Conservation (phyloP, 2,797 vertebrate species). For the Atherinosoma microstoma region DNA sequence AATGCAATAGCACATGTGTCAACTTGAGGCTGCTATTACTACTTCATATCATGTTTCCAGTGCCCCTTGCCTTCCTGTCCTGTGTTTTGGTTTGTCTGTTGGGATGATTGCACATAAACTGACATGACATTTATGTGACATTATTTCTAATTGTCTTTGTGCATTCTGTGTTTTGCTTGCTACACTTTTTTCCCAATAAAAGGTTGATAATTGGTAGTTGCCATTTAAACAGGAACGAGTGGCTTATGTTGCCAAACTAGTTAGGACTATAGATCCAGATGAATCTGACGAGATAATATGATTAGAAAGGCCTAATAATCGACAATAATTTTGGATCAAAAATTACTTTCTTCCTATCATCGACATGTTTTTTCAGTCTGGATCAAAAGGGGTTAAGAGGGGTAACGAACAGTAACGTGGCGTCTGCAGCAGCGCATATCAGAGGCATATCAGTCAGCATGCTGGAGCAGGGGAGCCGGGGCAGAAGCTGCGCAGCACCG, state of each 20-base stretch:
- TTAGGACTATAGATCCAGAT: neutral
- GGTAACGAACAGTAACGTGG: constrained; percentile 38
- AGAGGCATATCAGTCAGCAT: neutral
- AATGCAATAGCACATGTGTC: neutral
- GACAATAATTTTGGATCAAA: neutral
- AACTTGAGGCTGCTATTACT: neutral
- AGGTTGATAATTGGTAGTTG: too few species aligned
- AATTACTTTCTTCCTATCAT: neutral
- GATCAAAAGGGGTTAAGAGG: neutral
- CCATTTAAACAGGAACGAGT: neutral
- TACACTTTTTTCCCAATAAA: too few species aligned
- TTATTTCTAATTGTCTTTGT: too few species aligned
- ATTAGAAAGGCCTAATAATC: neutral
- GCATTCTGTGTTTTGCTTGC: too few species aligned
- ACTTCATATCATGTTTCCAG: neutral
- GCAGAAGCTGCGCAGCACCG: constrained; percentile 27
- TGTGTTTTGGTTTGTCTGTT: neutral
- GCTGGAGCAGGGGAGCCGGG: neutral
- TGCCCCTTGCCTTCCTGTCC: neutral
- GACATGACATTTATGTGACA: too few species aligned
- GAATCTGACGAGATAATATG: neutral
- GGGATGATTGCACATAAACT: neutral
- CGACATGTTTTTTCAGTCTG: neutral
- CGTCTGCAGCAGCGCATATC: neutral
- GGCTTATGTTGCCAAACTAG: neutral